A percentile compares a stretch with the other conserved stretches of the same genome.
phyloP scores from a whole-genome alignment of 2,113 vertebrate genomes.

The Limnothrissa miodon region DNA sequence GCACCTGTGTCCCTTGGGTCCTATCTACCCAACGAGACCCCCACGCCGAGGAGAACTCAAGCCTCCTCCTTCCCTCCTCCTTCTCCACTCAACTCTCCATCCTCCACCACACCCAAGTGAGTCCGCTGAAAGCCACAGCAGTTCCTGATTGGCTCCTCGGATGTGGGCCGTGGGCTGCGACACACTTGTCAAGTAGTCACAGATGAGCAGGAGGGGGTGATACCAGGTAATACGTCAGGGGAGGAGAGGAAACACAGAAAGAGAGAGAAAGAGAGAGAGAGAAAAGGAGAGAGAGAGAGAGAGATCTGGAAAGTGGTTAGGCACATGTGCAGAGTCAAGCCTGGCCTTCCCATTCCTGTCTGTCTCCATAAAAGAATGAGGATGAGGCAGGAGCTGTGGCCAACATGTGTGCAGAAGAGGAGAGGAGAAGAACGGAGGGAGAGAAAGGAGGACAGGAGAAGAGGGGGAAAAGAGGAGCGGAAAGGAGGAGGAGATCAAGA shows the following conservation, averaged over 20 bases:
- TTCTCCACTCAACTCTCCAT: too few species aligned
- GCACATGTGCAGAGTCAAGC: conserved; percentile 57
- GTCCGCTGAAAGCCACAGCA: background rate
- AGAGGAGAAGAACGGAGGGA: background rate
- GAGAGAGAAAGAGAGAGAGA: background rate
- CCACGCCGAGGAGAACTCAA: background rate
- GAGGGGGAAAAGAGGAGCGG: background rate
- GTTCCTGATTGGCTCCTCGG: background rate
- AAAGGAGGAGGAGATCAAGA: background rate
- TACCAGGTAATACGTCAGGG: conserved; percentile 58
- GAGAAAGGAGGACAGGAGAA: background rate
- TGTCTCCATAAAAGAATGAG: conserved; percentile 52
- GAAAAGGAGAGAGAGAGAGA: background rate
- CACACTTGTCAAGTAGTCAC: background rate
- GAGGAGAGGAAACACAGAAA: conserved; percentile 32
- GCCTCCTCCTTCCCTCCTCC: too few species aligned
- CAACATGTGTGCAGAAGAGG: conserved; percentile 42
- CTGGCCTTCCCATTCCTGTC: conserved; percentile 52
- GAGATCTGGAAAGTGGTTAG: conserved; percentile 27
- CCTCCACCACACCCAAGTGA: background rate
- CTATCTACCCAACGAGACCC: conserved; percentile 25
- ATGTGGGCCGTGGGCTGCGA: background rate
- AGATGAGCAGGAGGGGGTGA: conserved; percentile 47
- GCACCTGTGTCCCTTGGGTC: conserved; percentile 63
- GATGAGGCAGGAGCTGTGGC: conserved; percentile 50